These are phyloP conservation scores for Podabrus alpinus DNA, from an alignment of 2,888 invertebrate species.

Conservation along the genomic window DNA sequence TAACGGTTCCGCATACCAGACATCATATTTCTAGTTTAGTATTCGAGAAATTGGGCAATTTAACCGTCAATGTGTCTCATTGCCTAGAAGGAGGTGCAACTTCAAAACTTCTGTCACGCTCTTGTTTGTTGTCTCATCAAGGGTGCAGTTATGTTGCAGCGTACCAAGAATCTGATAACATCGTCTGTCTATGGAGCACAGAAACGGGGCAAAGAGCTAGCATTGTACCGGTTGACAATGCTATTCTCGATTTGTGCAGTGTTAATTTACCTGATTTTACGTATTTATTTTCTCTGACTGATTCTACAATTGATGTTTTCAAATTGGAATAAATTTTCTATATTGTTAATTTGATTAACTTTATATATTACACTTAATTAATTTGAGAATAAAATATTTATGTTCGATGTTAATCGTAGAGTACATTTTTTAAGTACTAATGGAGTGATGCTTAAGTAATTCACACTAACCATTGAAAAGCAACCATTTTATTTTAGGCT, in stretches of 20 bases:
- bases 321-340: neutral
- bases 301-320: neutral
- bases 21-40: slow-evolving; percentile 59
- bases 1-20: slow-evolving; percentile 59
- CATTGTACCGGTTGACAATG: slow-evolving; percentile 66
- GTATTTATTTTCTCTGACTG: neutral
- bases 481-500: no score
- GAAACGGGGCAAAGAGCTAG: slow-evolving; percentile 59
- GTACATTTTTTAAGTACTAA: no score
- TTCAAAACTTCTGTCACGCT: slow-evolving; percentile 69
- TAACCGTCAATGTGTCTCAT: slow-evolving; percentile 61
- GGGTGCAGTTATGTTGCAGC: slow-evolving; percentile 70
- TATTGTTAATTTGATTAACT: no score
- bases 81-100: slow-evolving; percentile 70
- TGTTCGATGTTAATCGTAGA: no score
- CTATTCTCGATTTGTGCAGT: slow-evolving; percentile 70
- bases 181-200: slow-evolving; percentile 68
- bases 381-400: no score
- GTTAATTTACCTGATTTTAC: slow-evolving; percentile 49
- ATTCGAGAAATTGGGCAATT: slow-evolving; percentile 54
- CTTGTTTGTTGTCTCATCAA: slow-evolving; percentile 63
- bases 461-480: no score
- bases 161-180: slow-evolving; percentile 72
- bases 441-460: no score
- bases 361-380: no score